Conservation (phyloP, 2,113 vertebrate species). For the Phasianus colchicus region DNA sequence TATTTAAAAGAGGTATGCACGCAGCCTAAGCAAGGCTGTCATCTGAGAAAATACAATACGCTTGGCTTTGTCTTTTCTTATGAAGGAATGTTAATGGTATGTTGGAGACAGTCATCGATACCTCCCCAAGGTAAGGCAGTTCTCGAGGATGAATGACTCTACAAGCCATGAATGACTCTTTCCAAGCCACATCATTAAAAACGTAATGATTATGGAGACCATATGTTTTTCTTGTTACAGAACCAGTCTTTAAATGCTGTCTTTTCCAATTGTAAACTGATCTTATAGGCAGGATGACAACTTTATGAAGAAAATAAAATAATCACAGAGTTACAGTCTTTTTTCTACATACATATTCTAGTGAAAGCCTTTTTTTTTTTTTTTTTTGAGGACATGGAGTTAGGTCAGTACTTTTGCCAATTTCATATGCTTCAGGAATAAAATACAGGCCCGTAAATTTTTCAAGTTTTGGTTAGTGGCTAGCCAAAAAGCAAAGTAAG, state of each 20-base stretch:
- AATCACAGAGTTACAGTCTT: not conserved
- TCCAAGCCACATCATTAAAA: slow-evolving; percentile 60
- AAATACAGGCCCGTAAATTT: not conserved
- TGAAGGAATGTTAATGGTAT: slow-evolving; percentile 12
- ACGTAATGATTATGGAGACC: slow-evolving; percentile 42
- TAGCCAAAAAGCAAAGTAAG: slow-evolving; percentile 42
- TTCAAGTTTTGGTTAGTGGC: slow-evolving; percentile 38
- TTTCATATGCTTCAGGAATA: slow-evolving; percentile 14
- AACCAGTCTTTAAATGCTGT: slow-evolving; percentile 19
- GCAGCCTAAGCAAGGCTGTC: not conserved
- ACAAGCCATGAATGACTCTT: not conserved
- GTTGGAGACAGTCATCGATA: not conserved
- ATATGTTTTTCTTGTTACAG: slow-evolving; percentile 41
- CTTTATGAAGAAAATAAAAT: slow-evolving; percentile 43
- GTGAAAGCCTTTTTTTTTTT: not conserved
- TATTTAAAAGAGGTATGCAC: not conserved
- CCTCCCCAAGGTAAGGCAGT: slow-evolving; percentile 21
- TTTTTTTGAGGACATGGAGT: not conserved
- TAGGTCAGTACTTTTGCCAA: not conserved
- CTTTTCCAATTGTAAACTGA: slow-evolving; percentile 43
- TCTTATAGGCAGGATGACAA: slow-evolving; percentile 31
- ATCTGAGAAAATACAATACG: not conserved
- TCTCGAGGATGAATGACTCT: slow-evolving; percentile 16
- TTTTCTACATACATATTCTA: not conserved
- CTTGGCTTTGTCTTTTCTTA: slow-evolving; percentile 1